phyloP scores from a whole-genome alignment of 2,113 vertebrate genomes.

The Raphicerus campestris region DNA sequence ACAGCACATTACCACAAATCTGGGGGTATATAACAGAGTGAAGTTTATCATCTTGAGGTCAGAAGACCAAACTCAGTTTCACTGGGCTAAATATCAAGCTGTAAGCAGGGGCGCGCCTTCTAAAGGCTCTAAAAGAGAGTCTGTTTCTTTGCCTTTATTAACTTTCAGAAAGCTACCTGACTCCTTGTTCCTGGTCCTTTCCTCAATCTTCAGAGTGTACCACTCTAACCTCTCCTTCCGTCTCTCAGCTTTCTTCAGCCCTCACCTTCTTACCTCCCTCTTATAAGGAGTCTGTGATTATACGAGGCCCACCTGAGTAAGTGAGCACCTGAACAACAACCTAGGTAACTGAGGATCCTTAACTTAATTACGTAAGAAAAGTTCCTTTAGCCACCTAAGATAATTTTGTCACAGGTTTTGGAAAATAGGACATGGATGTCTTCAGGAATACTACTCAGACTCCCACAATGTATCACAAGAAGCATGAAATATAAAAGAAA shows the following conservation, averaged over 20 bases:
- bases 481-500: neutral
- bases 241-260: neutral
- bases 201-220: neutral
- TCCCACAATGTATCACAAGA: neutral
- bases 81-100: too few species aligned
- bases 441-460: neutral
- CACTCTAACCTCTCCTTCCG: neutral
- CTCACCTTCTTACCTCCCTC: neutral
- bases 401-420: neutral
- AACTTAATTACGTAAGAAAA: neutral
- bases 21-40: neutral
- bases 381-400: neutral
- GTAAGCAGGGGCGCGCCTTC: neutral
- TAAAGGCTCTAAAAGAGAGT: neutral
- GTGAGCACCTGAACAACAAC: too few species aligned
- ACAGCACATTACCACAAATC: neutral
- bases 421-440: neutral
- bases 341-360: too few species aligned
- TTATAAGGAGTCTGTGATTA: neutral
- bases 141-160: neutral
- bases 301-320: neutral
- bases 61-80: neutral
- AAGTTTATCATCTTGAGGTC: neutral
- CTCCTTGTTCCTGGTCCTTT: neutral
- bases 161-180: neutral